Evolutionary conservation across 2,888 invertebrate species (phyloP).

Genomic region (Podabrus alpinus): DNA sequence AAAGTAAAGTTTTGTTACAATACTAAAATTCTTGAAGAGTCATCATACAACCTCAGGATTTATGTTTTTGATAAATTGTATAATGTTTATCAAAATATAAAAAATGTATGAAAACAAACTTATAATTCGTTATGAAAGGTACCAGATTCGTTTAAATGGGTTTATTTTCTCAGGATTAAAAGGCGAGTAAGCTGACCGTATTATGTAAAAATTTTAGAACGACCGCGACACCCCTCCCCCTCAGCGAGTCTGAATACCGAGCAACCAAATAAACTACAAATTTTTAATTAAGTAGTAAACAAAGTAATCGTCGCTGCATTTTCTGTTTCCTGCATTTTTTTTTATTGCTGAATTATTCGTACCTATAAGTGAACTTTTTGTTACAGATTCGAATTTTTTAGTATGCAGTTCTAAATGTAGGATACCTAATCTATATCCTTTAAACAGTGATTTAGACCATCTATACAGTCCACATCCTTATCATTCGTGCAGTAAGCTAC

Average conservation of each 20-base stretch:
- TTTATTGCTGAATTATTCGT: background rate
- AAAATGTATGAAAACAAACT: too few species aligned
- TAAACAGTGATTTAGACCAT: slow-evolving; percentile 59
- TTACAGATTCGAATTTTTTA: slow-evolving; percentile 53
- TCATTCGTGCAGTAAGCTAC: slow-evolving; percentile 57
- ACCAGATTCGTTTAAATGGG: too few species aligned
- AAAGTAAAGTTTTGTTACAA: background rate
- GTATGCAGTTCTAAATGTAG: slow-evolving; percentile 66
- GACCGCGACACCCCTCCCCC: too few species aligned
- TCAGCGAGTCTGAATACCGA: too few species aligned
- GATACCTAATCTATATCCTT: slow-evolving; percentile 65
- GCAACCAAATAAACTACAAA: too few species aligned
- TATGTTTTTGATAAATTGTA: background rate
- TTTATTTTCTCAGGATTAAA: too few species aligned
- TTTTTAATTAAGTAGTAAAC: too few species aligned
- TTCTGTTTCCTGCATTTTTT: too few species aligned
- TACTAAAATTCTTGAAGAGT: background rate
- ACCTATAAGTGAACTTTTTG: background rate
- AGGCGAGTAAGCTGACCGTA: too few species aligned
- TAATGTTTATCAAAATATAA: background rate
- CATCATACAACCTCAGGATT: background rate
- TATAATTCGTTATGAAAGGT: too few species aligned
- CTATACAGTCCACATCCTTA: slow-evolving; percentile 60
- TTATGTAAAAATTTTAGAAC: too few species aligned
- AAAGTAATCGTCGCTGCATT: too few species aligned